phyloP scores from a whole-genome alignment of 1,140 invertebrate genomes.

The Drosophila cardini region DNA sequence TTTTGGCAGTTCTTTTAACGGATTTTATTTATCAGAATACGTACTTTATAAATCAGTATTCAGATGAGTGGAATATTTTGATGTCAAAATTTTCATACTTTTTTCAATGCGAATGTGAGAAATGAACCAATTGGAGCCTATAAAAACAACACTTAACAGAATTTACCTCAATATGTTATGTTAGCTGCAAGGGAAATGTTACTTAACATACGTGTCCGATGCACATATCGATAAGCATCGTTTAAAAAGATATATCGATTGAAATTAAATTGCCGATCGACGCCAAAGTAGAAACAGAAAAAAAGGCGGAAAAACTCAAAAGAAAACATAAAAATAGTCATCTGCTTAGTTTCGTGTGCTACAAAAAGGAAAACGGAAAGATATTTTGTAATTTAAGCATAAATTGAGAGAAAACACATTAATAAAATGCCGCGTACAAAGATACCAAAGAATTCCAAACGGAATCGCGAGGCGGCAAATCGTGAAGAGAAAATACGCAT shows the following conservation, averaged over 20 bases:
- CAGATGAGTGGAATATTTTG: too few relatives aligned
- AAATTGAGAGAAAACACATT: not conserved
- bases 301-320: slow-evolving; percentile 69
- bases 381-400: not conserved
- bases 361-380: not conserved
- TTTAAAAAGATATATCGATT: not conserved
- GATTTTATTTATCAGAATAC: too few relatives aligned
- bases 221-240: too few relatives aligned
- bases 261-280: slow-evolving; percentile 16
- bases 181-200: too few relatives aligned
- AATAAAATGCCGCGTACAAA: slow-evolving; percentile 79
- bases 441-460: slow-evolving; percentile 77
- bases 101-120: too few relatives aligned
- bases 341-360: not conserved
- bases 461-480: slow-evolving; percentile 76
- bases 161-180: too few relatives aligned
- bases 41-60: too few relatives aligned
- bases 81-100: too few relatives aligned
- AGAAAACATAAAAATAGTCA: slow-evolving; percentile 45
- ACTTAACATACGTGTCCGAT: too few relatives aligned
- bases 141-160: too few relatives aligned
- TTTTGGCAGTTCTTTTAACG: too few relatives aligned
- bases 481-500: slow-evolving; percentile 76
- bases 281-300: slow-evolving; percentile 34
- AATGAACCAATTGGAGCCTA: too few relatives aligned